Evolutionary conservation across 2,797 vertebrate species (phyloP).

Genomic region (Muraenolepis orangiensis): DNA sequence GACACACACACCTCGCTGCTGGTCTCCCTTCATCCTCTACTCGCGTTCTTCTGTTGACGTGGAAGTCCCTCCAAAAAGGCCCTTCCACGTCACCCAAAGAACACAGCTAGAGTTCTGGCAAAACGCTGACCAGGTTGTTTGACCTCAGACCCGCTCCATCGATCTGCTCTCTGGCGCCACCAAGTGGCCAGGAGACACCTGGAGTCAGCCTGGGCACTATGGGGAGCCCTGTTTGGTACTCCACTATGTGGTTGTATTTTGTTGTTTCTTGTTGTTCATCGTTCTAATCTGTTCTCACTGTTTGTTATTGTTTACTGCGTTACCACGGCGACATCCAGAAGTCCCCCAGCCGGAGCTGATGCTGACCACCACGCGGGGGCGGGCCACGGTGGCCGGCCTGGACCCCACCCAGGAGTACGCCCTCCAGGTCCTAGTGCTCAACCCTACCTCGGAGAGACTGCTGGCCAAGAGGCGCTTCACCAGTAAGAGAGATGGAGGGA

Average conservation of each 20-base stretch:
- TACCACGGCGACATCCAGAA: slow-evolving; percentile 64
- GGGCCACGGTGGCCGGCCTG: slow-evolving; percentile 89
- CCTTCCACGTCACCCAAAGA: too few species aligned
- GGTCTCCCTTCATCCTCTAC: too few species aligned
- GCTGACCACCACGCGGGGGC: slow-evolving; percentile 89
- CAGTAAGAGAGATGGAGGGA: slow-evolving; percentile 75
- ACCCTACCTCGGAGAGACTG: slow-evolving; percentile 79
- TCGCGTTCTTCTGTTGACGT: too few species aligned
- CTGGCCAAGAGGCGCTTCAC: slow-evolving; percentile 87
- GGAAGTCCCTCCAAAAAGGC: too few species aligned
- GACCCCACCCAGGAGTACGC: slow-evolving; percentile 85
- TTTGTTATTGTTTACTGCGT: slow-evolving; percentile 9
- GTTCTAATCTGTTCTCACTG: background rate
- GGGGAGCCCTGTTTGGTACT: too few species aligned
- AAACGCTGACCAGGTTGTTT: too few species aligned
- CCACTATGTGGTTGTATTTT: background rate
- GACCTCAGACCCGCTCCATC: too few species aligned
- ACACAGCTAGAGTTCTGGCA: too few species aligned
- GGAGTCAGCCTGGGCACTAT: too few species aligned
- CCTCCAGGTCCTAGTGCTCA: slow-evolving; percentile 84
- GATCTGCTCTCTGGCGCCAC: too few species aligned
- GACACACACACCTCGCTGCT: too few species aligned
- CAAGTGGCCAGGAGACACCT: too few species aligned
- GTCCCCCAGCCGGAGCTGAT: slow-evolving; percentile 89
- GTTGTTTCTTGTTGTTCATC: background rate